Base-by-base conservation (phyloP, 2,797 vertebrate genomes). In the Parotocinclus haroldoi region DNA sequence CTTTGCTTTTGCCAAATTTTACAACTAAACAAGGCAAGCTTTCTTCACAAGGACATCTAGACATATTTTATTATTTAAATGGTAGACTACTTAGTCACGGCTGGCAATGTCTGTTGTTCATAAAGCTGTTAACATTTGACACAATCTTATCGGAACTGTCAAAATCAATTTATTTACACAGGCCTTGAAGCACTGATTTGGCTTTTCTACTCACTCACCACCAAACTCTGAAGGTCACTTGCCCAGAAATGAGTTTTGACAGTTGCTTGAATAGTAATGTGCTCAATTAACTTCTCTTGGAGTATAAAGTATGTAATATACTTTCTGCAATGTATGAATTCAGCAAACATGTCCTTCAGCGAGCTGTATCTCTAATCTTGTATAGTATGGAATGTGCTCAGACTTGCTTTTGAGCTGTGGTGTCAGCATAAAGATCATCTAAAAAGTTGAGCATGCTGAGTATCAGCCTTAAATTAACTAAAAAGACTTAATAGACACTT, bases 181-280 rank as follows among this genome's bases (percentile, higher is more conserved):
- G 9, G 38, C 12, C 14, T 38, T 38, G 19, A 9, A 11, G 14
- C 27, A 2, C 27, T 36, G 56, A 44, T 63, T 39, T 50, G 16
- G 9, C 17, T 51, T 57, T 76, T 42, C 48, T 45, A 11, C 48
- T 39, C 55, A 48, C 52, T 60, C 44, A 39, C 40, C 44, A 27
- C 50, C 69, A 63, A 55, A 71, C 52, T 51, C 55, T 65, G 40
- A 74, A 71, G 61, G 44, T 68, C 68, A 66, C 53, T 45, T 68
- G 44, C 11, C 13, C 49, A 44, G 36, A 71, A 77, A 74, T 14
- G 56, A n/a, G 57, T 71, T 74, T 45, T 65, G 68, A 71, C 53
- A 71, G 71, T 10, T 56, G 16, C 58, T n/a, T 70, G 68, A 70
- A 48, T 58, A 38, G 27, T 58, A 57, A 71, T 49, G 37, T 65